Percentiles rank a stretch among this genome's conserved stretches.
phyloP scores from a whole-genome alignment of 2,888 invertebrate species.

The Diarsia dahlii region DNA sequence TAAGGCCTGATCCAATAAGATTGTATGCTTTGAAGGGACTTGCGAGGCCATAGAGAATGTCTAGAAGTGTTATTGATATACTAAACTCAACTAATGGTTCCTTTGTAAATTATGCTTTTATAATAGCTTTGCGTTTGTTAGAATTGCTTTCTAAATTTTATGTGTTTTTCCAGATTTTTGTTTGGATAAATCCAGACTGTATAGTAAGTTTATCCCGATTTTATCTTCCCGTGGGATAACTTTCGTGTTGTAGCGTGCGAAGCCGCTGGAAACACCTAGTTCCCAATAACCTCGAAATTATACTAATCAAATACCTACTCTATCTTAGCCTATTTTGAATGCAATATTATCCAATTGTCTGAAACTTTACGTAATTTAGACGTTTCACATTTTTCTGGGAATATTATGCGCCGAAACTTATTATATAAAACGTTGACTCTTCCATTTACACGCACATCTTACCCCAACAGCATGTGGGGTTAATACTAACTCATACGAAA shows the following conservation, averaged over 20 bases:
- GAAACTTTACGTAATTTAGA: background rate
- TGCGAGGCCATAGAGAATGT: constrained; percentile 58
- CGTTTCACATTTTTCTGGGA: background rate
- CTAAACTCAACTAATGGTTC: constrained; percentile 1
- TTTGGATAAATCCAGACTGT: background rate
- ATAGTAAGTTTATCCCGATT: background rate
- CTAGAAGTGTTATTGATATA: constrained; percentile 57
- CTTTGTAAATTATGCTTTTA: constrained; percentile 12
- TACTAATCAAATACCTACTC: background rate
- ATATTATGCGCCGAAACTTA: too few relatives aligned
- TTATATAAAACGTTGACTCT: constrained; percentile 50
- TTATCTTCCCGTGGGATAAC: too few relatives aligned
- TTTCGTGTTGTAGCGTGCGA: too few relatives aligned
- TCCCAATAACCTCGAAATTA: background rate
- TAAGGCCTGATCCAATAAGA: constrained; percentile 83
- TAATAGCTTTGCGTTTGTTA: background rate
- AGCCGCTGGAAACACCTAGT: background rate
- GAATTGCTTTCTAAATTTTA: background rate
- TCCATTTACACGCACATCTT: constrained; percentile 63
- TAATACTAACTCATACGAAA: constrained; percentile 79
- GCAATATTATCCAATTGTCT: background rate
- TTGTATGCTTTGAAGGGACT: constrained; percentile 80
- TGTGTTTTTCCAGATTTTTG: background rate
- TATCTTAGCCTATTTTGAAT: background rate
- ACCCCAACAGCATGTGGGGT: constrained; percentile 64